Evolutionary conservation across 2,797 vertebrate species (phyloP).

Genomic region (Pipistrellus kuhlii): DNA sequence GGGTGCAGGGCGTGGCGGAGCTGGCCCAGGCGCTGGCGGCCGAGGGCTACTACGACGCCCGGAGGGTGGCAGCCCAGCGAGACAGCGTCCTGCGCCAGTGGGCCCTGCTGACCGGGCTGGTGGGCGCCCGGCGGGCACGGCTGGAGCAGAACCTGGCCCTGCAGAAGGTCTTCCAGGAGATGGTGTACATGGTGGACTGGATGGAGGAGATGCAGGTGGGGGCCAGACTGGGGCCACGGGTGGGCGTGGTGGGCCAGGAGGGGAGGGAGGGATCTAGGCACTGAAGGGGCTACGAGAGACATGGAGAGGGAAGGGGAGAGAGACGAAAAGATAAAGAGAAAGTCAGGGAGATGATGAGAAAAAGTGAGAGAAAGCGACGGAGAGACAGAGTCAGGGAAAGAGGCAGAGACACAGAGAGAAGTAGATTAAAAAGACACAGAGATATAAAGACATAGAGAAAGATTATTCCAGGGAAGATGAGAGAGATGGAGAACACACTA

Average conservation of each 20-base stretch:
- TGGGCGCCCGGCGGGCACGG: conserved; percentile 90
- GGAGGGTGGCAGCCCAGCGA: conserved; percentile 92
- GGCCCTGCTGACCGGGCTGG: conserved; percentile 93
- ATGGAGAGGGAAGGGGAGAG: not conserved
- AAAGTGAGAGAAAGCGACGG: not conserved
- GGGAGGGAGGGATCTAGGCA: not conserved
- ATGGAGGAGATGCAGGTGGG: conserved; percentile 97
- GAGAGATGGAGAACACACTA: too few relatives aligned
- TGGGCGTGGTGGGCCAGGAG: fast-evolving
- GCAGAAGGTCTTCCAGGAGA: conserved; percentile 98
- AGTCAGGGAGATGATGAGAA: not conserved
- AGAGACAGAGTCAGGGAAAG: not conserved
- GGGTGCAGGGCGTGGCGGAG: conserved; percentile 94
- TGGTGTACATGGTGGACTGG: conserved; percentile 99
- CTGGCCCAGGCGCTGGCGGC: conserved; percentile 93
- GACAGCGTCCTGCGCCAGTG: conserved; percentile 97
- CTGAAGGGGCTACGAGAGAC: not conserved
- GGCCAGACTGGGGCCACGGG: fast-evolving
- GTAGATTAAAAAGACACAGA: not conserved
- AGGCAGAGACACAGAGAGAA: not conserved
- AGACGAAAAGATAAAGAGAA: not conserved
- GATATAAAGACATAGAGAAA: not conserved
- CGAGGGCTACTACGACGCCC: conserved; percentile 94
- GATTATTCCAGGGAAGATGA: not conserved
- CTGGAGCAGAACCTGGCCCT: conserved; percentile 95